A percentile compares a stretch with the other conserved stretches of the same genome.
Conservation (phyloP, 2,797 vertebrate genomes). For the Trachops cirrhosus region DNA sequence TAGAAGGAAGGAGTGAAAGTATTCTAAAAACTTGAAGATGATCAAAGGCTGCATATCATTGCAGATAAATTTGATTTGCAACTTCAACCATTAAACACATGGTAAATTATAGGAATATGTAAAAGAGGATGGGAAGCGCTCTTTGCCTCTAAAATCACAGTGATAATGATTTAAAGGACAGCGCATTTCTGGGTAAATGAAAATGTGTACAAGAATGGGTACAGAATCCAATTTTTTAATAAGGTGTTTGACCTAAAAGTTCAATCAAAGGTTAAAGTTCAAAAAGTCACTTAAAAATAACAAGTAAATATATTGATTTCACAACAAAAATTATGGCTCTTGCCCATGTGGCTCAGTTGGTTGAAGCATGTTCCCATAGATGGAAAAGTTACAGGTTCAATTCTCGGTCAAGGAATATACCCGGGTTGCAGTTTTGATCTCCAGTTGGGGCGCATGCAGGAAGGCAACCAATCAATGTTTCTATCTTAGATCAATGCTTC, state of each 20-base stretch:
- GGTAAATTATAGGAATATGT: background rate
- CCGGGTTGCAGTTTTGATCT: background rate
- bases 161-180: background rate
- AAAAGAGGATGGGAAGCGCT: background rate
- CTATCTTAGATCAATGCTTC: too few species aligned
- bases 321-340: background rate
- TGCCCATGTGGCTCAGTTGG: background rate
- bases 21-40: background rate
- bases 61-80: background rate
- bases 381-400: background rate
- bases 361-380: background rate
- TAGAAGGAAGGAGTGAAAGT: background rate
- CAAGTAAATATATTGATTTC: background rate
- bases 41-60: background rate
- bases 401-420: background rate
- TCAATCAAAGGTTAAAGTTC: background rate
- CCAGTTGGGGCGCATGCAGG: background rate
- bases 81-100: background rate
- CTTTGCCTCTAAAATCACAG: background rate
- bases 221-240: conserved; percentile 3
- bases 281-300: background rate
- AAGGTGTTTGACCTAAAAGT: background rate
- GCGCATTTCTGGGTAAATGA: background rate
- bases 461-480: background rate
- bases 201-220: background rate